Percentiles rank a stretch among this genome's conserved stretches.
Conservation (phyloP, 2,888 invertebrate genomes). For the Trissoscelio sp. region DNA sequence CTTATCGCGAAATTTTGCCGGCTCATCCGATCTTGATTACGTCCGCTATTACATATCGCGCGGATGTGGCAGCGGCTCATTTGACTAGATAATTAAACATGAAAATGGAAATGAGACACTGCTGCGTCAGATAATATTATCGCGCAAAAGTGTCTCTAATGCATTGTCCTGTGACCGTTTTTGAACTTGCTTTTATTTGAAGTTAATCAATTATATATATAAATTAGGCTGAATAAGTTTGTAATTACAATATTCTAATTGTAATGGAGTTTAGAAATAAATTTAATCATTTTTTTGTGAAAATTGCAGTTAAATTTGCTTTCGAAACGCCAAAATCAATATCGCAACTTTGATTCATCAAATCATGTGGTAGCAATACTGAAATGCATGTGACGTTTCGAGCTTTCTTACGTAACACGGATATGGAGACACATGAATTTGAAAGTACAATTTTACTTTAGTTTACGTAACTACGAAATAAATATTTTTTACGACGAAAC, state of each 20-base stretch:
- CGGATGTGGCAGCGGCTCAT: slow-evolving; percentile 75
- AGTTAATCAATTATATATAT: slow-evolving; percentile 11
- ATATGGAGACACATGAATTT: slow-evolving; percentile 33
- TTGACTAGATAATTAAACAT: slow-evolving; percentile 79
- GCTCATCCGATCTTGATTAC: slow-evolving; percentile 56
- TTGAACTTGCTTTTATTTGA: slow-evolving; percentile 6
- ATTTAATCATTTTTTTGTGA: neutral
- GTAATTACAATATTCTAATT: neutral
- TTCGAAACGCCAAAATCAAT: slow-evolving; percentile 24
- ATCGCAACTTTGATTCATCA: slow-evolving; percentile 21
- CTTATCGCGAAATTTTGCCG: slow-evolving; percentile 38
- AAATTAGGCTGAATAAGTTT: neutral
- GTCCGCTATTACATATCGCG: slow-evolving; percentile 54
- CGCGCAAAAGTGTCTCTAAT: slow-evolving; percentile 54
- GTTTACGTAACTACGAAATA: slow-evolving; percentile 38
- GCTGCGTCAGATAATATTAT: slow-evolving; percentile 79
- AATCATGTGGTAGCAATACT: slow-evolving; percentile 34
- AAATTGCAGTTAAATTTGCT: neutral
- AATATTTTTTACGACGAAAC: slow-evolving; percentile 36
- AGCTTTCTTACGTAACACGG: slow-evolving; percentile 50
- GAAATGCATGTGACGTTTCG: slow-evolving; percentile 48
- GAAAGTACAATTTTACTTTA: slow-evolving; percentile 23
- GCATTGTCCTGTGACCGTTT: slow-evolving; percentile 34
- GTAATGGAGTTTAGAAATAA: neutral
- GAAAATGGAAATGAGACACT: slow-evolving; percentile 78